Base-by-base conservation (phyloP, 2,113 vertebrate genomes). In the Bubalus kerabau region DNA sequence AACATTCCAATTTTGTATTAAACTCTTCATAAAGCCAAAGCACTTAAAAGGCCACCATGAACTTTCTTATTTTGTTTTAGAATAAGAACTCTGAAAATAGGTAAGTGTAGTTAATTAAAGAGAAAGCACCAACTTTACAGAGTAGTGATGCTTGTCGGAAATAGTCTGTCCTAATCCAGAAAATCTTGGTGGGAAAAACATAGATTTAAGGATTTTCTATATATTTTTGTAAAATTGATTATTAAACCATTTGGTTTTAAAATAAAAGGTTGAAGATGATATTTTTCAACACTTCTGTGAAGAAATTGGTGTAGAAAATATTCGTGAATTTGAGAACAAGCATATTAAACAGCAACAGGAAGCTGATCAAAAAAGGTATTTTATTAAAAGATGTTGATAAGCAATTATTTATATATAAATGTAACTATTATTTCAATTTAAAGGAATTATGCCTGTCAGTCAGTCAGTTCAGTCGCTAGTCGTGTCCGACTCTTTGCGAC, bases 261-360 rank as follows among this genome's bases (percentile, higher is more conserved):
- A 94, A 98, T 96, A 56, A 57, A 97, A 99, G 99, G 99, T 99
- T 52, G 99, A 99, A 98, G 99, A 99, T 97, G 40, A 32, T 88
- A 99, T 99, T 98, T 99, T 99, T 98, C 97, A 2, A 78, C 99
- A 99, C 36, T 99, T 99, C 98, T 99, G 99, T 98, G 99, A 99
- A 97, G 99, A 99, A 98, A 99, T 99, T 24, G 99, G 99, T 3
- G 98, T 99, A 92, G 98, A 98, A 96, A 99, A 99, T 98, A 99
- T 99, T 97, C 99, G 99, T 91, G 99, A 99, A 87, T 99, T 99
- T 92, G 99, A 99, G 91, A 99, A 99, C 98, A 99, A 99, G 94
- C 98, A 98, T 48, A 84, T 99, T 96, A 99, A 99, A 97, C 99
- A 99, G 24, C 99, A 99, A 91, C 98, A 99, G 87, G 99, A 99